A percentile compares a stretch with the other conserved stretches of the same genome.
Conservation (phyloP, 2,888 invertebrate species). For the Cloeon dipterum region DNA sequence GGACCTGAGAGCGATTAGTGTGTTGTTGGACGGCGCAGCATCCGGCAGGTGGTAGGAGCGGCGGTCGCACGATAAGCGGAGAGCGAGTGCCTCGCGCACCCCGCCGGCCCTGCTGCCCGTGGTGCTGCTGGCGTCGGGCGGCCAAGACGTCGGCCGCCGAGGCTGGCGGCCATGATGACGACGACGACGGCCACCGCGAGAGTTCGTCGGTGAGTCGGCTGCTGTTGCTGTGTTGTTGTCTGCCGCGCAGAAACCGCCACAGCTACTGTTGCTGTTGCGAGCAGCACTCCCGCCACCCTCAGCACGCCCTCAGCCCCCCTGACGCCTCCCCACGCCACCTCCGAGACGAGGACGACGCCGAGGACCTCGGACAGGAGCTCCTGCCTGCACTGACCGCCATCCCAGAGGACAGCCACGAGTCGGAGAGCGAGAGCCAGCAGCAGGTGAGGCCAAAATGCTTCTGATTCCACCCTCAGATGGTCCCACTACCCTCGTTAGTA, state of each 20-base stretch:
- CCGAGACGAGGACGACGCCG: conserved; percentile 5
- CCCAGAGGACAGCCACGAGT: conserved; percentile 11
- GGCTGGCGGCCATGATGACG: not conserved
- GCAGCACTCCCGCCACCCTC: conserved; percentile 31
- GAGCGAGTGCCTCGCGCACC: too few relatives aligned
- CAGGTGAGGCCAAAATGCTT: conserved; percentile 9
- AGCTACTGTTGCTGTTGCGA: conserved; percentile 60
- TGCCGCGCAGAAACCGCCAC: conserved; percentile 11
- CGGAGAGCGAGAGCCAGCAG: conserved; percentile 12
- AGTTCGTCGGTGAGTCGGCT: not conserved
- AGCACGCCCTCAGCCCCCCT: not conserved
- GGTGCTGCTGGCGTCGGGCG: too few relatives aligned
- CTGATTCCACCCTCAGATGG: too few relatives aligned
- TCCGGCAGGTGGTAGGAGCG: not conserved
- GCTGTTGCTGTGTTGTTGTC: not conserved
- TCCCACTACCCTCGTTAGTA: too few relatives aligned
- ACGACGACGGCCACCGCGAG: not conserved
- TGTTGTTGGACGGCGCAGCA: not conserved
- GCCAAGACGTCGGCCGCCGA: not conserved
- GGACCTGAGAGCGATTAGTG: too few relatives aligned
- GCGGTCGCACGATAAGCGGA: too few relatives aligned
- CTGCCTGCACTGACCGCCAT: conserved; percentile 12
- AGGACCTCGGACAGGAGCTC: conserved; percentile 3
- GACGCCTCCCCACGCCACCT: conserved; percentile 7
- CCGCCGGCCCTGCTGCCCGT: too few relatives aligned